Evolutionary conservation across 53 echinoderm and acorn worm species (phyloP), one percentile per base, ranked within the genome.

Genomic region (Astropecten irregularis): DNA sequence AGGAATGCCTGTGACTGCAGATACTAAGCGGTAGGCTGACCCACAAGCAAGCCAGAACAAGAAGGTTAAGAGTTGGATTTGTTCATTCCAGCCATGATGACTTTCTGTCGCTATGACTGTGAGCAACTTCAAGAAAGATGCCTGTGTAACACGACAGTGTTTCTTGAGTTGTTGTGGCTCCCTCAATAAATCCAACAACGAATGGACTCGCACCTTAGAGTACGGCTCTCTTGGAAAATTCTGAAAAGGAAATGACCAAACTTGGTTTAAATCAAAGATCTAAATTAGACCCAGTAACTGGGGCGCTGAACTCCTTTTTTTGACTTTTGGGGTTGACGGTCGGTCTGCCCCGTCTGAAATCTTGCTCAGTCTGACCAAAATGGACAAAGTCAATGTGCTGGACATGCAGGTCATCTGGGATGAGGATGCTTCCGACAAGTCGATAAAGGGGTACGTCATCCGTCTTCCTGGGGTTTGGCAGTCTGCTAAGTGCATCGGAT

Each of bases 21-120:
- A 47, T 0, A 69, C 70, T 1, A 49, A 30, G 0, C 69, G 48
- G 30, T 69, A 49, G 28, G 70, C 70, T 14, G 49, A 69, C 2
- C 70, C 49, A 49, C 70, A 69, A 16, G 48, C 70, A 16, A 69
- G 49, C 70, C 70, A 69, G n/a, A 69, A 69, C 27, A 69, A 19
- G 49, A 69, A 69, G 31, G 14, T 9, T 13, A 69, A n/a, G 27
- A 69, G 70, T 49, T 49, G 47, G 49, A 33, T 28, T 30, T 69
- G 0, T 16, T 69, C 70, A 48, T 47, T 28, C 70, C 70, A 69
- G 28, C 70, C 50, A 30, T 69, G 31, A 32, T 69, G 26, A 49
- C 30, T 26, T 14, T 47, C 70, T 32, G 30, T 44, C 16, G 23
- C 39, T 32, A 46, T 1, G 27, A 48, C 0, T 15, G 63, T 33